Evolutionary conservation across 2,113 vertebrate genomes (phyloP), one percentile per base, ranked within the genome.

Genomic region (Petrocephalus microphthalmus): DNA sequence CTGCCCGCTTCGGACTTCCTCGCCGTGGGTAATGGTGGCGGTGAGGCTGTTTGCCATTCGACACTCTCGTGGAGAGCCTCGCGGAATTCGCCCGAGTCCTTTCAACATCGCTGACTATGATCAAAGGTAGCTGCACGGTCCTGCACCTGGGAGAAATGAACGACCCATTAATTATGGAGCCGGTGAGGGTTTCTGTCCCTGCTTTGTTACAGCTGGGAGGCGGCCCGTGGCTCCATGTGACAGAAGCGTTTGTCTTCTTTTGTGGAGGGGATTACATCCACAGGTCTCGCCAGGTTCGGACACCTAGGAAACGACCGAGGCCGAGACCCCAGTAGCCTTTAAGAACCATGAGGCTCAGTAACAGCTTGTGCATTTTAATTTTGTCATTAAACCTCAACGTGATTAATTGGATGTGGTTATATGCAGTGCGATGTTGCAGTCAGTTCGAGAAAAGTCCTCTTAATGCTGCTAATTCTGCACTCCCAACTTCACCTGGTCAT

Each of bases 91-190:
- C 49, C 57, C 10, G 74, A 71, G 78, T 67, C 37, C 85, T 84
- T 88, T 88, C 56, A 57, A 84, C 81, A 85, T 85, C 84, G 60
- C 84, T 88, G 64, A 60, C 88, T 47, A 49, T 88, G 88, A 88
- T 85, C 88, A 88, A 88, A 88, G 88, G 88, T 88, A 85, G 67
- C 13, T 8, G n/a, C 42, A 56, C 82, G 56, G 52, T 83, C n/a
- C 42, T 88, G 74, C 42, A 29, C 81, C 78, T n/a, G 74, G 33
- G 53, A 47, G 42, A 78, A 37, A 78, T 19, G 33, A 78, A 42
- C 71, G 15, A 51, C 45, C 51, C 81, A 84, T 85, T 71, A 89
- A 86, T 56, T 74, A 67, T 54, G 19, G 86, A 25, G 60, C 47
- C 53, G 22, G 64, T 56, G 19, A 25, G 67, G 54, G 84, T 49